Evolutionary conservation across 2,888 invertebrate genomes (phyloP).

Genomic region (Drosophila eohydei): DNA sequence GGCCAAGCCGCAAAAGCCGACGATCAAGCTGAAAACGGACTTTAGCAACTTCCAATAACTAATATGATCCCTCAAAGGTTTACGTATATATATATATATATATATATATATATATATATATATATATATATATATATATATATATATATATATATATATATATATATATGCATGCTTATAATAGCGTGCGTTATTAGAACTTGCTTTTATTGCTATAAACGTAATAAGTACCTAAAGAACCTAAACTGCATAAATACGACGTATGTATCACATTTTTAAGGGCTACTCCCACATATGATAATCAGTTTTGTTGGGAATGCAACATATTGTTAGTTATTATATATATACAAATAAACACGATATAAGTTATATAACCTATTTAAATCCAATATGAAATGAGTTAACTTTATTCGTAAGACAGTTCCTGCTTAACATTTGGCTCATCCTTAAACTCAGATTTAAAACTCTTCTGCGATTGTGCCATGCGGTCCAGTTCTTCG

Average conservation of each 20-base stretch:
- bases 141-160: conserved; percentile 9
- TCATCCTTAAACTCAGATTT: conserved; percentile 19
- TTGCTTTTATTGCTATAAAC: conserved; percentile 54
- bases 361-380: conserved; percentile 44
- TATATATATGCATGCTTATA: conserved; percentile 23
- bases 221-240: conserved; percentile 55
- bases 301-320: conserved; percentile 29
- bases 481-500: conserved; percentile 1
- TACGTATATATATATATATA: not conserved
- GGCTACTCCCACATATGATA: conserved; percentile 21
- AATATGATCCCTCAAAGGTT: conserved; percentile 3
- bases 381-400: conserved; percentile 15
- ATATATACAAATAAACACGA: conserved; percentile 39
- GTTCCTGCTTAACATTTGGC: conserved; percentile 16
- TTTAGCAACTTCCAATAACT: conserved; percentile 94
- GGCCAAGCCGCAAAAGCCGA: conserved; percentile 87
- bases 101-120: conserved; percentile 7
- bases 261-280: conserved; percentile 30
- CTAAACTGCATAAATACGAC: conserved; percentile 24
- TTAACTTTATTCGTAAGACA: conserved; percentile 1
- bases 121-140: conserved; percentile 8
- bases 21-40: conserved; percentile 96
- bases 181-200: conserved; percentile 35
- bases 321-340: conserved; percentile 69
- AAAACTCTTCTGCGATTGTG: not conserved